Conservation (phyloP, 2,888 invertebrate species). For the Ethmia dodecea region DNA sequence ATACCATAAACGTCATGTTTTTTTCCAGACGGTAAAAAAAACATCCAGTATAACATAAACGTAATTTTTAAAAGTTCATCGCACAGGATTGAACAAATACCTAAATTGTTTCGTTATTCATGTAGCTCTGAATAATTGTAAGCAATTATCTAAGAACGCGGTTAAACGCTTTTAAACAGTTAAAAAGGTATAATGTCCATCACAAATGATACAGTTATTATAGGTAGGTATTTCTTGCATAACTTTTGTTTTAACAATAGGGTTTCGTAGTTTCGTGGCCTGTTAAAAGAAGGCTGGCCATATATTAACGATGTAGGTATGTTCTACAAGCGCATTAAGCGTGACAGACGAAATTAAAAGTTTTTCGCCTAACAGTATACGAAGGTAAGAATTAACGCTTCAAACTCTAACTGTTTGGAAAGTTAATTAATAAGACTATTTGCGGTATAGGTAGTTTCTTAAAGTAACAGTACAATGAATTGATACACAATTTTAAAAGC, state of each 20-base stretch:
- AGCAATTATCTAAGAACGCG: too few relatives aligned
- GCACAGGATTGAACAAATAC: too few relatives aligned
- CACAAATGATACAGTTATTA: background rate
- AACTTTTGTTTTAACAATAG: conserved; percentile 37
- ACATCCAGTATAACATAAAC: too few relatives aligned
- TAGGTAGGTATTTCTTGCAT: conserved; percentile 26
- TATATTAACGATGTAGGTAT: conserved; percentile 48
- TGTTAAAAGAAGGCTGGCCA: conserved; percentile 26
- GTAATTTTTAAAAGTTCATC: too few relatives aligned
- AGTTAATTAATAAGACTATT: conserved; percentile 8
- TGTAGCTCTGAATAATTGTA: too few relatives aligned
- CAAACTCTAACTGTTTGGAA: conserved; percentile 8
- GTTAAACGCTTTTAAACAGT: too few relatives aligned
- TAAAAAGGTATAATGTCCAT: background rate
- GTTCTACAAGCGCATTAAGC: conserved; percentile 47
- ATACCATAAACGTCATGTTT: too few relatives aligned
- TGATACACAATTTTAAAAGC: too few relatives aligned
- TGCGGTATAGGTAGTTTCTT: too few relatives aligned
- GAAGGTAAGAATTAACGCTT: conserved; percentile 3
- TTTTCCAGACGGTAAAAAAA: too few relatives aligned
- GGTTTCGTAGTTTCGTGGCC: conserved; percentile 35
- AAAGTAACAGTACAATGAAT: too few relatives aligned
- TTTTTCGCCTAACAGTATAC: conserved; percentile 3
- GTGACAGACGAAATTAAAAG: conserved; percentile 26
- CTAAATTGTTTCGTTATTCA: too few relatives aligned